Evolutionary conservation across 2,888 invertebrate species (phyloP), one percentile per base, ranked within the genome.

Genomic region (Andrena camellia): DNA sequence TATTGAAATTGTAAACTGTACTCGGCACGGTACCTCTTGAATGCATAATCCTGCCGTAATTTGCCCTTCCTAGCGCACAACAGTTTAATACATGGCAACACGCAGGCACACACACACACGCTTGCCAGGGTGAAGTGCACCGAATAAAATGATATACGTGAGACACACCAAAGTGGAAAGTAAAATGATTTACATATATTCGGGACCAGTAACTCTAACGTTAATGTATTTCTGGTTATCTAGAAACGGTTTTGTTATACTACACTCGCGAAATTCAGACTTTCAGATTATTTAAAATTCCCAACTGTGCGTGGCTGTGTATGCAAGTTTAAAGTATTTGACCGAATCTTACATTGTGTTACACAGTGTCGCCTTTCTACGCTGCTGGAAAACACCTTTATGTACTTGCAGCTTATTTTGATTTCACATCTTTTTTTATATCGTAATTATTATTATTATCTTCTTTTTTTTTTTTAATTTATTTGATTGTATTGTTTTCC

Each of bases 1-100:
- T 72, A 77, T 72, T 72, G 57, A 72, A 71, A 77, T 72, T 77
- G 76, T 64, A 77, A 72, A 64, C 76, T 60, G 33, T 33, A 33
- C 33, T 54, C 54, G 63, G 20, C 20, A 13, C 10, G 54, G 33
- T 72, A 64, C 64, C 72, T 57, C 72, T 72, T n/a, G 57, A 77
- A 77, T 72, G 42, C 54, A 71, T 57, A 64, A 76, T 26, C 72
- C 7, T 57, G 23, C 17, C 17, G 62, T 76, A 76, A 76, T 76
- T 76, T 48, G 72, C 72, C 52, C 73, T 42, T 63, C 31, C 66
- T 10, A 35, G 52, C 35, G 20, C 42, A 31, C 62, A 76, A 70
- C 70, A 70, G 35, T 76, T 69, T 62, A 76, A 76, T 66, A 60
- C 33, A 54, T 26, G 31, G 71, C 29, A 42, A 63, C 35, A 50